Evolutionary conservation across 2,888 invertebrate species (phyloP).

Genomic region (Gonocerus acuteangulatus): DNA sequence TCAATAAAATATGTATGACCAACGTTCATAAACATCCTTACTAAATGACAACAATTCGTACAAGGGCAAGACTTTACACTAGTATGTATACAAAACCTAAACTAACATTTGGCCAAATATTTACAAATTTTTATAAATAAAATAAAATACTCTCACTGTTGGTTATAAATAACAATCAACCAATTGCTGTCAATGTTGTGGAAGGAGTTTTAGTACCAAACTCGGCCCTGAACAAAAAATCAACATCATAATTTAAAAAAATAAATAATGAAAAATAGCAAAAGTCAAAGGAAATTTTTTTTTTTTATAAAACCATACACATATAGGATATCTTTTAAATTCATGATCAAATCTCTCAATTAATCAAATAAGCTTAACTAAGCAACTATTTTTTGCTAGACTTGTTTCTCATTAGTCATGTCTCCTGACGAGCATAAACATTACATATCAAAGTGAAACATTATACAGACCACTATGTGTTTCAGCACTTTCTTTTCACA

Average conservation of each 20-base stretch:
- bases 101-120: too few relatives aligned
- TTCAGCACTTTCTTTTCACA: too few relatives aligned
- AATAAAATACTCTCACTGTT: too few relatives aligned
- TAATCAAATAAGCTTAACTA: too few relatives aligned
- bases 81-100: too few relatives aligned
- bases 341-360: not conserved
- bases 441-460: too few relatives aligned
- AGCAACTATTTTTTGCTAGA: too few relatives aligned
- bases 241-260: not conserved
- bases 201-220: conserved; percentile 21
- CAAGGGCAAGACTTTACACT: conserved; percentile 13
- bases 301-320: not conserved
- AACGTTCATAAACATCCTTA: conserved; percentile 15
- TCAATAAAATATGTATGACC: conserved; percentile 4
- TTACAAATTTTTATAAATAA: too few relatives aligned
- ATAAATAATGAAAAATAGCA: not conserved
- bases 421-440: too few relatives aligned
- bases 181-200: conserved; percentile 31
- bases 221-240: conserved; percentile 15
- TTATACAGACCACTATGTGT: too few relatives aligned
- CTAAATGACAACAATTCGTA: conserved; percentile 12
- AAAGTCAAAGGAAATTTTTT: not conserved
- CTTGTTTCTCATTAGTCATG: too few relatives aligned
- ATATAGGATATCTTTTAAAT: not conserved
- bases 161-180: conserved; percentile 15